These are phyloP conservation scores for Nymphalis io DNA, from an alignment of 1,140 invertebrate species.

Conservation along the genomic window DNA sequence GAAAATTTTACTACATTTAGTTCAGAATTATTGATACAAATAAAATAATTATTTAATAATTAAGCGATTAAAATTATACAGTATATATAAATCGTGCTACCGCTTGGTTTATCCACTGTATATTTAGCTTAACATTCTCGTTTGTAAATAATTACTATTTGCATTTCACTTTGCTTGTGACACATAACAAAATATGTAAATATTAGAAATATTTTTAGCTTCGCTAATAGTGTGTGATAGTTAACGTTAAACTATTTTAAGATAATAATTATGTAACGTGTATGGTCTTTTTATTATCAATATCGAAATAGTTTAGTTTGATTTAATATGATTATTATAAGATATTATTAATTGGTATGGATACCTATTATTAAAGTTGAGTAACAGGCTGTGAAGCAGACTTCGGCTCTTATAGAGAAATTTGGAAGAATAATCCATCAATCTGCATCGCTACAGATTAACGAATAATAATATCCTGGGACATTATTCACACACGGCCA, in stretches of 20 bases:
- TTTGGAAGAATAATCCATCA: too few species aligned
- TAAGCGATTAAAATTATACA: not conserved
- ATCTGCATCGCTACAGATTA: too few species aligned
- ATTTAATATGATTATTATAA: too few species aligned
- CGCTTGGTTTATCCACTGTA: not conserved
- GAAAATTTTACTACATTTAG: not conserved
- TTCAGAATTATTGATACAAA: not conserved
- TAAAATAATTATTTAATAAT: not conserved
- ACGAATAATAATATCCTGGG: too few species aligned
- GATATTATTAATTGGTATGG: too few species aligned
- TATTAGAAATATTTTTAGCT: not conserved
- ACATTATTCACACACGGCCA: too few species aligned
- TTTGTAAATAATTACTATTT: slow-evolving; percentile 1
- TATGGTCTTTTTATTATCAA: not conserved
- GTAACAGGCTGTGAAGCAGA: too few species aligned
- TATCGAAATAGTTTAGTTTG: not conserved
- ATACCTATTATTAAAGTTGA: too few species aligned
- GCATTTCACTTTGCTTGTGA: not conserved
- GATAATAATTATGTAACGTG: not conserved
- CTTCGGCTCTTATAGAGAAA: too few species aligned
- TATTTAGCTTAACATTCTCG: not conserved
- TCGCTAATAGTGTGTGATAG: not conserved
- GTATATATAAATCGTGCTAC: not conserved
- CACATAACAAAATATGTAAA: not conserved
- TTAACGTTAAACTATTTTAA: not conserved